Evolutionary conservation across 2,113 vertebrate genomes (phyloP), one percentile per base, ranked within the genome.

Genomic region (Axis porcinus): DNA sequence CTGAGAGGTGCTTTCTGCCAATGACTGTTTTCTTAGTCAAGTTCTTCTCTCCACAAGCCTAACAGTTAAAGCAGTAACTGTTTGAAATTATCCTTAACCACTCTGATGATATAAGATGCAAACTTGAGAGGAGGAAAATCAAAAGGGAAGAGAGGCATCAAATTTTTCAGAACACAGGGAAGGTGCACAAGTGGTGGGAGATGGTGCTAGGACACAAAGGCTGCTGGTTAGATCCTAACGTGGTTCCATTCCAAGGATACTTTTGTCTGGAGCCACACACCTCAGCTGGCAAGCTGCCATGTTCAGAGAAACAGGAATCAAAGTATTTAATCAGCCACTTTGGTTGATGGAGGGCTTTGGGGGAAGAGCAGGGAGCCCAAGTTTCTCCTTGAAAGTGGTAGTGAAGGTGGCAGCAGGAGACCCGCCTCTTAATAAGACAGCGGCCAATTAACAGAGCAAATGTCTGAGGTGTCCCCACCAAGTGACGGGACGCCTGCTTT

Each of bases 361-460:
- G n/a, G 40, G 52, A 58, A 57, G 52, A 27, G 23, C 14, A 12
- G 40, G 70, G 67, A 45, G 27, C 3, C 0, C 5, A 6, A 1
- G 62, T 45, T 19, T 45, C 62, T 89, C 60, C 62, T 81, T 58
- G 27, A 91, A 78, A 52, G 60, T 2, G 0, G 50, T 28, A 67
- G 14, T 5, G 36, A 93, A 67, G 40, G 7, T 47, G 47, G 13
- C 0, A 47, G 60, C 60, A 10, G 82, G 94, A 88, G 76, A 36
- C 62, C 40, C 0, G 0, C 50, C 76, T 84, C 93, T 79, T 90
- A 40, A 47, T 86, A 64, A 92, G 84, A 47, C n/a, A 47, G 57
- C 1, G 0, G 84, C 89, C 96, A 92, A 92, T 96, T 87, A 97
- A 58, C 95, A 95, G 70, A 97, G 95, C 96, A 93, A 91, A 89